Base-by-base conservation (phyloP, 2,888 invertebrate genomes). In the Creontiades dilutus region DNA sequence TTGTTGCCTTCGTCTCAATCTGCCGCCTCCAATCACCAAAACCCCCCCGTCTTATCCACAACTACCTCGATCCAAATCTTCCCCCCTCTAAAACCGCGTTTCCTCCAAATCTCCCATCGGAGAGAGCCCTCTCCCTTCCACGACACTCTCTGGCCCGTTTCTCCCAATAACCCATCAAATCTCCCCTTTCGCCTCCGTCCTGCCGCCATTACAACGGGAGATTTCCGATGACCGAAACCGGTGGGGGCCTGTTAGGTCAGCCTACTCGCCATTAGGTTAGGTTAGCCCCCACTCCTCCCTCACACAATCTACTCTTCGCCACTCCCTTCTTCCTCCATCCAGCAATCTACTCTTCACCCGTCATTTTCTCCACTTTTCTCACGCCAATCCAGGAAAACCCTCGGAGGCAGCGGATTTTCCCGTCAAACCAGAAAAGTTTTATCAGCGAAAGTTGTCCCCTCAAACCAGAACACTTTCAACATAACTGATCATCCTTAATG, bases 11-110 rank as follows among this genome's bases (percentile, higher is more conserved):
- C 68, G 23, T 68, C 23, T 68, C 68, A 68, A 68, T 68, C 68
- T 68, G 68, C 23, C 68, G 68, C 68, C 68, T 68, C 68, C 68
- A 68, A 68, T 68, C 68, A 27, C 68, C 68, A 23, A 68, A 19
- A 9, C 19, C 27, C 68, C 68, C 23, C 23, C 68, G 1, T 13
- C 68, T 23, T 7, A 2, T 4, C 37, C 37, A 7, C 37, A 37
- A 37, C 37, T 7, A 2, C 37, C 3, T 37, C 37, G 37, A 37
- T 37, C 37, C 37, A 37, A 37, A 19, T 19, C 9, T 12, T 11
- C 52, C 52, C 48, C n/a, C 19, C n/a, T 19, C 61, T 16, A 61
- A 4, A 3, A 19, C 23, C 1, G 11, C n/a, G 19, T 23, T 19
- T 9, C 1, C 4, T 4, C 68, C 68, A 23, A 23, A 23, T 27